Conservation (phyloP, 2,888 invertebrate genomes). For the Drosophila kanekoi region DNA sequence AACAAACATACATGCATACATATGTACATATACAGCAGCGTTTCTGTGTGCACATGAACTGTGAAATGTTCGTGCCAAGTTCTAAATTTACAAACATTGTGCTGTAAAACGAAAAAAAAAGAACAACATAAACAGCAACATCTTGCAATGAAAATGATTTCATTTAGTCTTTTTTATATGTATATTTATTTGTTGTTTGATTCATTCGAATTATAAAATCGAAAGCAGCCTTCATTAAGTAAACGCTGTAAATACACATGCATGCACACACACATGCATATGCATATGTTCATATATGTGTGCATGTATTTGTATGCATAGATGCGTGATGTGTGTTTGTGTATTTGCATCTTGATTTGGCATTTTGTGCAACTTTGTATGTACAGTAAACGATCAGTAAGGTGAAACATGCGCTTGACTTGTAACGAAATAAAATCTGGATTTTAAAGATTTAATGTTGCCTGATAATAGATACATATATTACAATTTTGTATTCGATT, state of each 20-base stretch:
- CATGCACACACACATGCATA: too few relatives aligned
- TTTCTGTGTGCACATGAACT: constrained; percentile 29
- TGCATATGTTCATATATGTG: too few relatives aligned
- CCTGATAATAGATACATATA: neutral
- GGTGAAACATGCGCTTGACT: neutral
- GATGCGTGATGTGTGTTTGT: neutral
- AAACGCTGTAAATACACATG: constrained; percentile 19
- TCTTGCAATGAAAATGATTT: constrained; percentile 51
- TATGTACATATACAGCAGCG: neutral
- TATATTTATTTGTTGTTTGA: constrained; percentile 11
- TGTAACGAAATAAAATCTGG: too few relatives aligned
- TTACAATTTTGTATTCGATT: too few relatives aligned
- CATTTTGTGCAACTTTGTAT: constrained; percentile 8
- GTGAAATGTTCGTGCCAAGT: constrained; percentile 67
- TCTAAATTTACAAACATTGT: constrained; percentile 72
- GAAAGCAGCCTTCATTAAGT: constrained; percentile 55
- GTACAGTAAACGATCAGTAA: constrained; percentile 14
- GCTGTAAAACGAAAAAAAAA: constrained; percentile 23
- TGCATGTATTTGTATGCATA: neutral
- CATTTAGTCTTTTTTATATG: constrained; percentile 22
- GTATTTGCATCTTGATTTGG: constrained; percentile 7
- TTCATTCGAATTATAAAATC: constrained; percentile 62
- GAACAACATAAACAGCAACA: constrained; percentile 26
- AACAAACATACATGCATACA: neutral
- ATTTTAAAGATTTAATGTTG: neutral